Evolutionary conservation across 2,797 vertebrate genomes (phyloP).

Genomic region (Choloepus didactylus): DNA sequence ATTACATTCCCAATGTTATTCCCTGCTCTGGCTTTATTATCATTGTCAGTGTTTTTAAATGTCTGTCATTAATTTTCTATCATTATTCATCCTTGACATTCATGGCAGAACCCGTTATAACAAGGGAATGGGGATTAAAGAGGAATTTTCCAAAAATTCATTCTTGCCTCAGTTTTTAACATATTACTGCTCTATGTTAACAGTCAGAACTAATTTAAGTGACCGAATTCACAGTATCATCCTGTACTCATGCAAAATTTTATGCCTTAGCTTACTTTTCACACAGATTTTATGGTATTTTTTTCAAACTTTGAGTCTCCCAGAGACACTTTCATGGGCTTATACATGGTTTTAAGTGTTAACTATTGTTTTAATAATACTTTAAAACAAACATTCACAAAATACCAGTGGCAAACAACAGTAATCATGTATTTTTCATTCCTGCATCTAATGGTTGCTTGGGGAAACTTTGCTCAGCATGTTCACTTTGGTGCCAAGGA

Average conservation of each 20-base stretch:
- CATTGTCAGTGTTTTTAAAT: background rate
- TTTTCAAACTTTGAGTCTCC: background rate
- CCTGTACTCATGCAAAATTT: background rate
- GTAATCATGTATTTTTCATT: background rate
- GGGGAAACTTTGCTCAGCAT: background rate
- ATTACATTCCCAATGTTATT: background rate
- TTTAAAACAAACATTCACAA: background rate
- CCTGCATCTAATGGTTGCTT: background rate
- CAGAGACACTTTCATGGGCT: background rate
- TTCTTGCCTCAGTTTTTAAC: background rate
- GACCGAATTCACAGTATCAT: background rate
- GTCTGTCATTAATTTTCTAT: background rate
- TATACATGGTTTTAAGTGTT: background rate
- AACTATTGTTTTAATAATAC: background rate
- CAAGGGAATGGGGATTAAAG: background rate
- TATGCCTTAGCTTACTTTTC: background rate
- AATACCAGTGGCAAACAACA: background rate
- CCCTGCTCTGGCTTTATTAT: background rate
- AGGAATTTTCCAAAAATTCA: background rate
- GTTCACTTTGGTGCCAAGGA: background rate
- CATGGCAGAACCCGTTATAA: background rate
- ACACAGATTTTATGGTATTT: background rate
- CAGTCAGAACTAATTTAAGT: background rate
- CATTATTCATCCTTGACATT: background rate
- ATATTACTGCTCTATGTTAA: background rate